phyloP scores from a whole-genome alignment of 2,888 invertebrate species.

The Caenorhabditis imperialis region DNA sequence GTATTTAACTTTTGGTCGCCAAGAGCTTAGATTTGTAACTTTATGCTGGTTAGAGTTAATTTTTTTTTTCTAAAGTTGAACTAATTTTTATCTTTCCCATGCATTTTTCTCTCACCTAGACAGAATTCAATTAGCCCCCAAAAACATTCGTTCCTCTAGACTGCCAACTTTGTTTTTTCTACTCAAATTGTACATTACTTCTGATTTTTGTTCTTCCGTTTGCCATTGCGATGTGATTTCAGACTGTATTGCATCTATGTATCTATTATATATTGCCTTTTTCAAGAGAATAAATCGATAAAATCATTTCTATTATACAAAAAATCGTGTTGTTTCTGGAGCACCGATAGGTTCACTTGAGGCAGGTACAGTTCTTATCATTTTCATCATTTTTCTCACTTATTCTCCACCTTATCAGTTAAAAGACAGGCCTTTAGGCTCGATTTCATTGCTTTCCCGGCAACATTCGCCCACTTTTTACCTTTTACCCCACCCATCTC shows the following conservation, averaged over 20 bases:
- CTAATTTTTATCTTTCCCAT: background rate
- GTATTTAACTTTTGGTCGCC: constrained; percentile 45
- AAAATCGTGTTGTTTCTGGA: too few species aligned
- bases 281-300: too few species aligned
- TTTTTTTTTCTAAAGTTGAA: too few species aligned
- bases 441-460: too few species aligned
- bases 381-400: too few species aligned
- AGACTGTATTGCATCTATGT: constrained; percentile 23
- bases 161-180: background rate
- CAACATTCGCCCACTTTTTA: too few species aligned
- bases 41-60: constrained; percentile 39
- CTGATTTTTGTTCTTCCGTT: constrained; percentile 35
- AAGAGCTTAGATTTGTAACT: constrained; percentile 54
- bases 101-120: background rate
- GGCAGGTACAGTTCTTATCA: too few species aligned
- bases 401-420: too few species aligned
- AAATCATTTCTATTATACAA: too few species aligned
- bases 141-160: background rate
- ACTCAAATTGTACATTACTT: constrained; percentile 36
- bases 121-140: background rate
- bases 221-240: constrained; percentile 52
- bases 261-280: constrained; percentile 13
- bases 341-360: too few species aligned
- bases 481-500: too few species aligned
- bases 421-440: too few species aligned